Base-by-base conservation (phyloP, 2,113 vertebrate genomes). In the Tenebrosternarchus preto region DNA sequence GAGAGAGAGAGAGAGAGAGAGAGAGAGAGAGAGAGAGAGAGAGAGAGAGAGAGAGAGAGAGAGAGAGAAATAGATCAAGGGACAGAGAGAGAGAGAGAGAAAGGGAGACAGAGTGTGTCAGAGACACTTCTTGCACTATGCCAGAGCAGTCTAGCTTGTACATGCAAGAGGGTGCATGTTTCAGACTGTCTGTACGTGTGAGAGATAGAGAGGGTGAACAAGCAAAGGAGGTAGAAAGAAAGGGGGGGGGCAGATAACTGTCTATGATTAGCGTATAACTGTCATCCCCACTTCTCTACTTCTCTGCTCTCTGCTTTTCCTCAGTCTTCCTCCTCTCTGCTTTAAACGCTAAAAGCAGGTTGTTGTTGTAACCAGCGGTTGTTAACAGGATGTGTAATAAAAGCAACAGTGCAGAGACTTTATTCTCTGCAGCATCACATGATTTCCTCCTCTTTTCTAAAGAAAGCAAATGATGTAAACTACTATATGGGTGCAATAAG, bases 361-460 rank as follows among this genome's bases (percentile, higher is more conserved):
- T 72, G 56, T 68, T 69, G 73, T 74, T 82, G 60, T 69, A 59
- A 36, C 77, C 67, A 43, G 70, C 33, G 39, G 63, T 53, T 77
- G 69, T 80, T 20, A 80, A 85, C 81, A 85, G 81, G 80, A 85
- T 79, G 75, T 79, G 73, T 55, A 29, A 82, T 67, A 76, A 68
- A 82, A 56, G 66, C 33, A 70, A 53, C 68, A 24, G 63, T 69
- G 68, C 72, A 76, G 80, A 56, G 27, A 39, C 64, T 68, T 68
- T 68, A 68, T 68, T 68, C 64, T 12, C 64, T 22, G 33, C 31
- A 78, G 56, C 25, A 68, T 81, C 79, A 73, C 69, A 57, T 76
- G 63, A 59, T 31, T 81, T 84, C 83, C 79, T 36, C 75, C 75
- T 74, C 56, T 59, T 36, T 39, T 76, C 46, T 24, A 70, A 74